Conservation (phyloP, 2,113 vertebrate genomes). For the Notarius lentiginosus region DNA sequence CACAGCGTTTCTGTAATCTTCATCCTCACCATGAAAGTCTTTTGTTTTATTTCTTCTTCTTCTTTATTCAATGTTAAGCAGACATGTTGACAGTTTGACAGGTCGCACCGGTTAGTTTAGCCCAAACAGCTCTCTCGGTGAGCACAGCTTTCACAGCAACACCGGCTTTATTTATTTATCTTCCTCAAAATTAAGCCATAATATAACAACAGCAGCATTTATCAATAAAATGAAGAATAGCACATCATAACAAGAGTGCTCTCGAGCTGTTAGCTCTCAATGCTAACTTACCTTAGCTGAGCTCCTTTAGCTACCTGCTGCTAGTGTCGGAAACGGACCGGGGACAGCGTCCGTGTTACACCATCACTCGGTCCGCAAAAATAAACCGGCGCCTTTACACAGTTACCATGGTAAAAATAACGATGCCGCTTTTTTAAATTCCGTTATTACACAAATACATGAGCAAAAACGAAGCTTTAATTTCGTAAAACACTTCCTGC, state of each 20-base stretch:
- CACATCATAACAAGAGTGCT: not conserved
- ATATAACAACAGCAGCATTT: not conserved
- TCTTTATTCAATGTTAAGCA: not conserved
- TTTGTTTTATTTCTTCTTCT: not conserved
- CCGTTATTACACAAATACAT: not conserved
- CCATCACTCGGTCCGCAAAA: constrained; percentile 59
- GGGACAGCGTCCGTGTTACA: constrained; percentile 64
- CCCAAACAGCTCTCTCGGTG: not conserved
- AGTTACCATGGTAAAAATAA: not conserved
- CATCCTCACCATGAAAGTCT: not conserved
- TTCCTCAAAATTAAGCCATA: not conserved
- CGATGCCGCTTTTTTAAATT: fast-evolving
- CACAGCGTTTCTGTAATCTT: not conserved
- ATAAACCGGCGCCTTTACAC: not conserved
- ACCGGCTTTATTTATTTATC: not conserved
- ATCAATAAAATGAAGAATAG: not conserved
- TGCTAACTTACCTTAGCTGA: constrained; percentile 23
- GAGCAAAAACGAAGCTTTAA: not conserved
- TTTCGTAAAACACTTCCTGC: constrained; percentile 36
- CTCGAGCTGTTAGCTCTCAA: not conserved
- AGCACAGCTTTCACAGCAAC: not conserved
- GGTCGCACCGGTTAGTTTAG: not conserved
- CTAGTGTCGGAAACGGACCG: constrained; percentile 51
- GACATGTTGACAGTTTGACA: not conserved
- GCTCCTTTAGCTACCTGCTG: constrained; percentile 61